Conservation (phyloP, 2,797 vertebrate genomes). For the Sarcoramphus papa region DNA sequence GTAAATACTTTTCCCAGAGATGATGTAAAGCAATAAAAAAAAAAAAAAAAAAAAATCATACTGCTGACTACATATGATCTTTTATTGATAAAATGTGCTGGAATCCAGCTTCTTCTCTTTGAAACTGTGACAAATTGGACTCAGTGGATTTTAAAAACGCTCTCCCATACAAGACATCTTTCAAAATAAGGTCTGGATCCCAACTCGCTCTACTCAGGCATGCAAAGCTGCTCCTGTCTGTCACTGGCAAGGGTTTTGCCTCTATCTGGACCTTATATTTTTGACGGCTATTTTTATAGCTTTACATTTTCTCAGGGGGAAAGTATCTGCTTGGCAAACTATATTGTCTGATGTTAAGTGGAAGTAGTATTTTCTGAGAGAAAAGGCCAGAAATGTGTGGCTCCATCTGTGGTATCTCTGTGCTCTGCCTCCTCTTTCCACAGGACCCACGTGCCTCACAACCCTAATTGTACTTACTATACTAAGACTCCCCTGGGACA, state of each 20-base stretch:
- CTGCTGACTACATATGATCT: constrained; percentile 62
- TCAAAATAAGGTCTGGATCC: not conserved
- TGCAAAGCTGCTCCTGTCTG: not conserved
- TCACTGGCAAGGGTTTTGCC: not conserved
- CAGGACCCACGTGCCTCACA: not conserved
- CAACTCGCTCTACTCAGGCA: not conserved
- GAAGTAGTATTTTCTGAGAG: not conserved
- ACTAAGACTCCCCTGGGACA: not conserved
- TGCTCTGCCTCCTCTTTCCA: not conserved
- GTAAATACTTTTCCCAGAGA: constrained; percentile 51
- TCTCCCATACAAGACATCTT: not conserved
- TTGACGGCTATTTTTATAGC: not conserved
- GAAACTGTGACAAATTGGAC: not conserved
- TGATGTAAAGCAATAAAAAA: constrained; percentile 45
- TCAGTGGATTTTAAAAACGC: constrained; percentile 17
- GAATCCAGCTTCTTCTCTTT: constrained; percentile 36
- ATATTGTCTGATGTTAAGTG: not conserved
- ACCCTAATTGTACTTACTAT: not conserved
- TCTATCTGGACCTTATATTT: not conserved
- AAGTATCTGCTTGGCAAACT: not conserved
- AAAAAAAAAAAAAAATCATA: not conserved
- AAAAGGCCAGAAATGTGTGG: not conserved
- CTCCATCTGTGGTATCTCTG: not conserved
- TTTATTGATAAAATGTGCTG: constrained; percentile 53
- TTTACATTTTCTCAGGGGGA: not conserved